Conservation (phyloP, 2,888 invertebrate genomes). For the Caenorhabditis doughertyi region DNA sequence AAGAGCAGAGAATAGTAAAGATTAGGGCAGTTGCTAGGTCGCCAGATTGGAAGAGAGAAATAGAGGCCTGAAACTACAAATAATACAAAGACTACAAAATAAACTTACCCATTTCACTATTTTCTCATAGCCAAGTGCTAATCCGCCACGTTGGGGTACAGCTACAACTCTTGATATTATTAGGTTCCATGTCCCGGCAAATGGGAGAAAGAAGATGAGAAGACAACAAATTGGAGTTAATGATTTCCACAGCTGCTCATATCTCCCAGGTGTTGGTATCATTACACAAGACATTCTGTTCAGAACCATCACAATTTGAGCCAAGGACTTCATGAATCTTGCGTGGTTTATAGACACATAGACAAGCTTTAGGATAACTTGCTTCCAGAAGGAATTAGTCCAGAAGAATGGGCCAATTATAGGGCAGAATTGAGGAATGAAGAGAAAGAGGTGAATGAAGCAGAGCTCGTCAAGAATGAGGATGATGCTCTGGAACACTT, state of each 20-base stretch:
- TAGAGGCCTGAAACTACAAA: constrained; percentile 21
- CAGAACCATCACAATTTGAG: constrained; percentile 47
- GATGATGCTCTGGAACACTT: too few species aligned
- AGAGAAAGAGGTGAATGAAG: too few species aligned
- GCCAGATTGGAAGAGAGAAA: constrained; percentile 39
- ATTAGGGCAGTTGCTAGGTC: constrained; percentile 9
- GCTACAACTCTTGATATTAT: constrained; percentile 13
- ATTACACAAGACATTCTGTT: constrained; percentile 52
- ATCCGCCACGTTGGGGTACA: constrained; percentile 3
- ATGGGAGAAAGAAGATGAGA: constrained; percentile 3
- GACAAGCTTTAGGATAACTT: neutral
- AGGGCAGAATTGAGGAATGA: too few species aligned
- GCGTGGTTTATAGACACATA: neutral
- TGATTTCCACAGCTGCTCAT: constrained; percentile 22
- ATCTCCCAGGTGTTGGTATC: neutral
- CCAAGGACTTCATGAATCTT: constrained; percentile 25
- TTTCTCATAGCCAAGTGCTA: constrained; percentile 10
- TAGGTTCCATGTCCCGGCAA: constrained; percentile 32
- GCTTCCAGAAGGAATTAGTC: too few species aligned
- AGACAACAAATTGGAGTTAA: neutral
- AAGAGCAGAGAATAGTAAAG: constrained; percentile 18
- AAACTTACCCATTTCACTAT: constrained; percentile 23
- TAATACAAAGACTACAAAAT: neutral
- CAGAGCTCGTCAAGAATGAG: too few species aligned
- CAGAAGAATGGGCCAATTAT: too few species aligned